Evolutionary conservation across 2,797 vertebrate genomes (phyloP).

Genomic region (Tragopan temminckii): DNA sequence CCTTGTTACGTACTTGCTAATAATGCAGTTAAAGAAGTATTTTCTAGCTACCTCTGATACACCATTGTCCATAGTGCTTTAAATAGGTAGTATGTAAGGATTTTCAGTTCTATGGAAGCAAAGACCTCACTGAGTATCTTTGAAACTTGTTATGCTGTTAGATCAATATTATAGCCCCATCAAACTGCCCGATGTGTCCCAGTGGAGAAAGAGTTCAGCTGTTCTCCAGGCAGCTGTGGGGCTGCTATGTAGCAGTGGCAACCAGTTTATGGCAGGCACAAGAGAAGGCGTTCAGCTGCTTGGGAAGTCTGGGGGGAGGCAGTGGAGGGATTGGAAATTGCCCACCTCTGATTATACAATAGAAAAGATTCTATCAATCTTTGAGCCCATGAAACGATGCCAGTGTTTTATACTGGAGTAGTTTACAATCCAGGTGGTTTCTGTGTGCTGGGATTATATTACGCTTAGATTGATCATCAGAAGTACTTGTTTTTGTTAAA

Average conservation of each 20-base stretch:
- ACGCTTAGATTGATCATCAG: neutral
- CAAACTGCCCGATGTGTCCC: neutral
- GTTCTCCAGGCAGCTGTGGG: neutral
- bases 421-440: neutral
- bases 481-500: neutral
- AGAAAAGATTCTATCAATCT: rapidly evolving
- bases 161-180: neutral
- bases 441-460: rapidly evolving
- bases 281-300: neutral
- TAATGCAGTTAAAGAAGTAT: neutral
- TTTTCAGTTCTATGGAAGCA: neutral
- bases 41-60: neutral
- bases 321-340: neutral
- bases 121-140: neutral
- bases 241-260: rapidly evolving
- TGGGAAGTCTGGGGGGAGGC: neutral
- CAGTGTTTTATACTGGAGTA: rapidly evolving
- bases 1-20: neutral
- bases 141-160: neutral
- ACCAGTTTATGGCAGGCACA: neutral
- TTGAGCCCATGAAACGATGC: rapidly evolving
- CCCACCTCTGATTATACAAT: neutral
- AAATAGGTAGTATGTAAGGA: neutral
- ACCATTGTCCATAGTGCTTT: neutral
- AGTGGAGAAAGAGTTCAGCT: neutral